These are phyloP conservation scores for Drosophila kohkoa DNA, from an alignment of 1,140 invertebrate species.

Conservation along the genomic window DNA sequence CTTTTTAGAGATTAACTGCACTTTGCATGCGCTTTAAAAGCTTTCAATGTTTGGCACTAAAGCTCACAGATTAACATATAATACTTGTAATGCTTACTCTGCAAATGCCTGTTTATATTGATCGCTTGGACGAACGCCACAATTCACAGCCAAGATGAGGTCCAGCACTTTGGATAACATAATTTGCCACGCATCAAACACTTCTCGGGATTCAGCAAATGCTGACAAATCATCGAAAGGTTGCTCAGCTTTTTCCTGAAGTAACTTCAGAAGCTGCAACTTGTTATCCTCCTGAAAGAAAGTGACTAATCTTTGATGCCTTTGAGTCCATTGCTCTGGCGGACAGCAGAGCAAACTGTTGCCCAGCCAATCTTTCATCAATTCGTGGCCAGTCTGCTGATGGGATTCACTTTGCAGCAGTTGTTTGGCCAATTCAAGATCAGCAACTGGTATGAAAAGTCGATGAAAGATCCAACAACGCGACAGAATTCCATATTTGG, in stretches of 20 bases:
- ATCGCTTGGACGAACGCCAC: conserved; percentile 46
- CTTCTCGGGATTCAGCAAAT: background rate
- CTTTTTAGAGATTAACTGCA: too few species aligned
- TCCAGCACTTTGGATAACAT: conserved; percentile 34
- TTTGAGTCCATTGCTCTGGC: conserved; percentile 52
- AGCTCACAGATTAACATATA: background rate
- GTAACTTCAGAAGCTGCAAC: conserved; percentile 27
- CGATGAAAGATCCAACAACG: conserved; percentile 71
- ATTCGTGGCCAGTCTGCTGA: conserved; percentile 60
- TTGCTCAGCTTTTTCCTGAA: conserved; percentile 2
- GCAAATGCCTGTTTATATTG: conserved; percentile 41
- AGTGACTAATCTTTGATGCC: conserved; percentile 40
- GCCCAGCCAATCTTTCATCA: conserved; percentile 57
- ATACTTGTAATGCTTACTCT: conserved; percentile 43
- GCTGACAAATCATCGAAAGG: conserved; percentile 17
- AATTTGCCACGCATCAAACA: conserved; percentile 26
- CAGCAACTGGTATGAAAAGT: conserved; percentile 63
- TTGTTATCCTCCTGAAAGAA: conserved; percentile 42
- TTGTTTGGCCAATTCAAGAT: conserved; percentile 60
- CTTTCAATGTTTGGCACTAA: too few species aligned
- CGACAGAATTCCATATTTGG: conserved; percentile 55
- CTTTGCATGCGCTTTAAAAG: too few species aligned
- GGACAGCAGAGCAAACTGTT: conserved; percentile 47
- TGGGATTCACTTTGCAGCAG: conserved; percentile 59
- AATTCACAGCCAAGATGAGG: conserved; percentile 47